Evolutionary conservation across 2,113 vertebrate species (phyloP), one percentile per base, ranked within the genome.

Genomic region (Grantiella picta): DNA sequence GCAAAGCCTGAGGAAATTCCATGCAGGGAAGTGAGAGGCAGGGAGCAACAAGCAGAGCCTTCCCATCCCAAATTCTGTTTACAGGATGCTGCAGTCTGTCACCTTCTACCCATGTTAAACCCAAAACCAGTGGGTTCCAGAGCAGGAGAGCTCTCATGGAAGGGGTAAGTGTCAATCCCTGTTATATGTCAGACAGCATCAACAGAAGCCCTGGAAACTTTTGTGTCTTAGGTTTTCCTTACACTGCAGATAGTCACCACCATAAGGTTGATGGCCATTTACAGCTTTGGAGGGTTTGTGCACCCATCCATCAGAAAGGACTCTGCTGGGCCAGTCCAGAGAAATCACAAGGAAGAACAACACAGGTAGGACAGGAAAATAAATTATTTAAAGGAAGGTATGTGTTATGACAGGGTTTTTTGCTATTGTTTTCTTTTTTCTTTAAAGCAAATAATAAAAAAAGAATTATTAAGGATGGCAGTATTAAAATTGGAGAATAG

Each of bases 291-390:
- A 38, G 38, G 38, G 38, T 38, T 38, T 38, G 38, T 38, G 38
- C 38, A 38, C 7, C 15, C 69, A 25, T 5, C 17, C 50, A 6
- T 20, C 0, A 0, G 6, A 49, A 57, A 1, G 5, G 21, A 13
- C 7, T 73, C 29, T 35, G 24, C 21, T 49, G 60, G n/a, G 22
- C 35, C 40, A 29, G 23, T 9, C 12, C 38, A 49, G 17, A 36
- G 31, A 71, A 71, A 56, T 31, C 31, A 24, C 31, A 38, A 19
- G 24, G 21, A 73, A 56, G 6, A 40, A 21, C 20, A 72, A 29
- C 11, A 18, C 4, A 49, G 7, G 42, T 19, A 59, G 8, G 44
- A 27, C 5, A 18, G 24, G 10, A 83, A 56, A 65, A 33, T 28
- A 65, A 83, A 42, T 69, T 40, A 14, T 57, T 36, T 77, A 24